Percentiles rank a stretch among this genome's conserved stretches.
Evolutionary conservation across 2,797 vertebrate genomes (phyloP).

Genomic region (Anniella stebbinsi): DNA sequence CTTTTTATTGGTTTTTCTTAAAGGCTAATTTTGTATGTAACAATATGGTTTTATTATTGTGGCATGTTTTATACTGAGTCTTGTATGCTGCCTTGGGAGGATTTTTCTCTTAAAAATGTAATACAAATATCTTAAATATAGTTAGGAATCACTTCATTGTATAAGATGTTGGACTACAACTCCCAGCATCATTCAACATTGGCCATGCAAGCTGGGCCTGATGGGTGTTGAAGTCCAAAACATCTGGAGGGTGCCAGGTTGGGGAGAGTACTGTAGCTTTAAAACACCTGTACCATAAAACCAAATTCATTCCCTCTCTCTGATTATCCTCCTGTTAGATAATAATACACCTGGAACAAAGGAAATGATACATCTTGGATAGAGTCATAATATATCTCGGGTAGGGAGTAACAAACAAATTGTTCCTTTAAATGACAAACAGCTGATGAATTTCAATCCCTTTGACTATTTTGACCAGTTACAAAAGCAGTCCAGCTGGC

Average conservation of each 20-base stretch:
- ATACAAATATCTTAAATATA: too few species aligned
- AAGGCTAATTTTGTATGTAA: too few species aligned
- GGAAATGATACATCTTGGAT: neutral
- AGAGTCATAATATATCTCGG: neutral
- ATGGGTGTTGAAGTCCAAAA: too few species aligned
- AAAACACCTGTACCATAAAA: neutral
- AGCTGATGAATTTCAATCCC: neutral
- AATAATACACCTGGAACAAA: neutral
- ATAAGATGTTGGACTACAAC: neutral
- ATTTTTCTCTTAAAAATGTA: too few species aligned
- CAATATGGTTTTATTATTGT: too few species aligned
- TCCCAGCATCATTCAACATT: too few species aligned
- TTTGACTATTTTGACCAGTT: constrained; percentile 6
- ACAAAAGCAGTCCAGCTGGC: constrained; percentile 28
- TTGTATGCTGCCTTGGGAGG: too few species aligned
- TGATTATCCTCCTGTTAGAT: neutral
- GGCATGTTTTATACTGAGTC: too few species aligned
- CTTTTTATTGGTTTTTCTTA: too few species aligned
- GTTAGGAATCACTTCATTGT: neutral
- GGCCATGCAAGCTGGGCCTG: too few species aligned
- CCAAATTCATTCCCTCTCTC: neutral
- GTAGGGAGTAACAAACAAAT: neutral
- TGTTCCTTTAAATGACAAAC: constrained; percentile 14
- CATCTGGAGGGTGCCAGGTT: too few species aligned
- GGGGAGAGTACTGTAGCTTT: neutral